phyloP scores from a whole-genome alignment of 2,888 invertebrate genomes.

The Synanthedon formicaeformis region DNA sequence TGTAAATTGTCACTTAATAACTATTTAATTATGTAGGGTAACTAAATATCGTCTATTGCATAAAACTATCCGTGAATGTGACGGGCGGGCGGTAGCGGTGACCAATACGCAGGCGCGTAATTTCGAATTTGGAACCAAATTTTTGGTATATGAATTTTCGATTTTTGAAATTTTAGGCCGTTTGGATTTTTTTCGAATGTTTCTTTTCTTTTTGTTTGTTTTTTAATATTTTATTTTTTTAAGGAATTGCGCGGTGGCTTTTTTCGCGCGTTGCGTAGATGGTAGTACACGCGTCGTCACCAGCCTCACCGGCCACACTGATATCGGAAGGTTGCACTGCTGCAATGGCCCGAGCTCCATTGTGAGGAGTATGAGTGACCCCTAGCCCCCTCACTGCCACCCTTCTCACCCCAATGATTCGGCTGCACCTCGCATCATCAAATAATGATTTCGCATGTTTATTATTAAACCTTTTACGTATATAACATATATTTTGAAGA shows the following conservation, averaged over 20 bases:
- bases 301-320: constrained; percentile 68
- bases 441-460: constrained; percentile 67
- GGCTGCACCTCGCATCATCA: constrained; percentile 62
- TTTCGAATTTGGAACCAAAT: constrained; percentile 47
- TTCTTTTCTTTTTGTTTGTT: constrained; percentile 13
- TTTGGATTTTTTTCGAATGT: constrained; percentile 27
- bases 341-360: constrained; percentile 35
- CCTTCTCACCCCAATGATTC: constrained; percentile 48
- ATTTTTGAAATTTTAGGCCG: constrained; percentile 35
- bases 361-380: constrained; percentile 32
- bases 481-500: neutral
- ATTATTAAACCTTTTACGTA: constrained; percentile 44
- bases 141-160: constrained; percentile 48
- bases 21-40: constrained; percentile 62
- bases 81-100: constrained; percentile 54
- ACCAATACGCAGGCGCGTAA: constrained; percentile 60
- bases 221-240: constrained; percentile 18
- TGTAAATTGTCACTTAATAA: constrained; percentile 58
- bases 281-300: constrained; percentile 62
- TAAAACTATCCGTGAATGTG: constrained; percentile 67
- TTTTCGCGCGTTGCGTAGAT: constrained; percentile 64
- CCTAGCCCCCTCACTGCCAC: constrained; percentile 21
- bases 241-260: constrained; percentile 32
- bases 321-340: constrained; percentile 49
- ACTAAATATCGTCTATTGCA: constrained; percentile 65